Base-by-base conservation (phyloP, 2,797 vertebrate species). In the Myiotriccus ornatus region DNA sequence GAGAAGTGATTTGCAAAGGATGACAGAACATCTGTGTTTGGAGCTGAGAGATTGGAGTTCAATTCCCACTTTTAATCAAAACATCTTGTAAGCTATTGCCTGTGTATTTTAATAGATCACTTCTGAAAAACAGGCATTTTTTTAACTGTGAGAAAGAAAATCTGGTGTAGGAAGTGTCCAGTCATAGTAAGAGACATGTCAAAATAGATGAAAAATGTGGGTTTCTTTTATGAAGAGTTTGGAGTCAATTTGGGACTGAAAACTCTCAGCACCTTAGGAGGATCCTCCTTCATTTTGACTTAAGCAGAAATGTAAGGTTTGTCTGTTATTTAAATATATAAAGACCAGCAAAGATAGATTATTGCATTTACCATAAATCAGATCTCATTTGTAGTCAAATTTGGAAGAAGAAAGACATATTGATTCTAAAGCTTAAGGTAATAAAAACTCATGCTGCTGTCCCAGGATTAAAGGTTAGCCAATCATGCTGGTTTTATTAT, bases 391-490 rank as follows among this genome's bases (percentile, higher is more conserved):
- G 78, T 94, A 74, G 46, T 74, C 89, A 83, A 75, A 84, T 92
- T 90, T 57, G 76, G 84, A 91, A 85, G 67, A 83, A 84, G 65
- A 89, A 67, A 90, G 74, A 84, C 6, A 2, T 49, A 86, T 57
- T 95, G 91, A 87, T 93, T 96, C 87, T 91, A 81, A 91, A 94
- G 92, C 84, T 94, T 92, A 93, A 96, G 88, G 93, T 94, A 96
- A 90, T 94, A 92, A 92, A 94, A 97, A 65, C 87, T 93, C 93
- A 44, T 50, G 35, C 90, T 94, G 87, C 93, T 94, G 83, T 96
- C 94, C 84, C 52, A 73, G 87, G 95, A 97, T 97, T 97, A 97
- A 98, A 98, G 97, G 95, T 98, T 98, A 98, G 96, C 95, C 95
- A 97, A 94, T 97, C 96, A 95, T 91, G 89, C 96, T 97, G 95